Evolutionary conservation across 1,140 invertebrate species (phyloP).

Genomic region (Saxidomus purpurata): DNA sequence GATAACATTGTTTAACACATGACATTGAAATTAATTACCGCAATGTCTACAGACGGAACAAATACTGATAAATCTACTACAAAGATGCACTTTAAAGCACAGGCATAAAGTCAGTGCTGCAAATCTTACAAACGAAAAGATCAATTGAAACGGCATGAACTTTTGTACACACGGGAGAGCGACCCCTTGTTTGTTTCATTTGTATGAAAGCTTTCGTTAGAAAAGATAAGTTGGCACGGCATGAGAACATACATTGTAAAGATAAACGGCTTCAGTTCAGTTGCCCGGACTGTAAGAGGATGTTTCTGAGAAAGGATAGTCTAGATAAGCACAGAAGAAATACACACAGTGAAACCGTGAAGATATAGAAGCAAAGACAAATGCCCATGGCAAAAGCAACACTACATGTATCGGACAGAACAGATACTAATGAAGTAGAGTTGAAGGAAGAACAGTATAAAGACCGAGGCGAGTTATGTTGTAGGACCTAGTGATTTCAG

Average conservation of each 20-base stretch:
- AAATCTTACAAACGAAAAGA: constrained; percentile 48
- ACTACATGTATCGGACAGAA: too few species aligned
- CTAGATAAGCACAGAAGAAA: constrained; percentile 19
- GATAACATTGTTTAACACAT: constrained; percentile 15
- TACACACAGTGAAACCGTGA: too few species aligned
- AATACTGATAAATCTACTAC: background rate
- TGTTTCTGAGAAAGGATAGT: constrained; percentile 21
- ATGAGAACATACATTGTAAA: constrained; percentile 44
- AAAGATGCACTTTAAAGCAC: background rate
- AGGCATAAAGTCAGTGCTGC: constrained; percentile 27
- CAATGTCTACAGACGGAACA: background rate
- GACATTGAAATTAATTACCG: constrained; percentile 5
- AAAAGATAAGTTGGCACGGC: constrained; percentile 54
- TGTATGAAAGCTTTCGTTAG: constrained; percentile 32
- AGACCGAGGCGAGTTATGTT: too few species aligned
- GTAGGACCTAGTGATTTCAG: too few species aligned
- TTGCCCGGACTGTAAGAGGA: background rate
- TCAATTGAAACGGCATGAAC: constrained; percentile 39
- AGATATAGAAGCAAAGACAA: too few species aligned
- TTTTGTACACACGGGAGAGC: constrained; percentile 14
- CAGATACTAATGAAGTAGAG: too few species aligned
- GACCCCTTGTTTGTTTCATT: background rate
- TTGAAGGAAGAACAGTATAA: too few species aligned
- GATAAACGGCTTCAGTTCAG: background rate
- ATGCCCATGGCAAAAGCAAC: too few species aligned